Percentiles rank a stretch among this genome's conserved stretches.
Conservation (phyloP, 1,140 invertebrate genomes). For the Parapsyche elsis region DNA sequence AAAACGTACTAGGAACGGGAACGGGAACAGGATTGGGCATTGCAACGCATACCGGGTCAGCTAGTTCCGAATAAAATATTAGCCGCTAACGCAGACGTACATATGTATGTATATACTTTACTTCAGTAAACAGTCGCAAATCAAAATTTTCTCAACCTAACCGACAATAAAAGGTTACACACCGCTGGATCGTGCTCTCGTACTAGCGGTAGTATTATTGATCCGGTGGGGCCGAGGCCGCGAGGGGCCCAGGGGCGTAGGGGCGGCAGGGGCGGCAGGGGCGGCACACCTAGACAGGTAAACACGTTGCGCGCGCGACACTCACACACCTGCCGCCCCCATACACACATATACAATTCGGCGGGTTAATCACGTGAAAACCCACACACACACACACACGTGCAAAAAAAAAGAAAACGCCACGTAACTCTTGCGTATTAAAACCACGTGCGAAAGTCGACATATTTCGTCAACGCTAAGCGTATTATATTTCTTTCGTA, state of each 20-base stretch:
- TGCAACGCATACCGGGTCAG: too few species aligned
- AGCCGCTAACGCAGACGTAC: background rate
- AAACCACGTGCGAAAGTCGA: too few species aligned
- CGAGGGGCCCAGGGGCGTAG: slow-evolving; percentile 10
- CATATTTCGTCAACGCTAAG: too few species aligned
- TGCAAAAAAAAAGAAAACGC: background rate
- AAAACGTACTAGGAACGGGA: too few species aligned
- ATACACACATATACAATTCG: background rate
- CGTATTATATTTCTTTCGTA: too few species aligned
- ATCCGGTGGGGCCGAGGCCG: slow-evolving; percentile 13
- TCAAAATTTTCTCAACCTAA: too few species aligned
- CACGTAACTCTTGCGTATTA: too few species aligned
- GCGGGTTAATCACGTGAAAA: background rate
- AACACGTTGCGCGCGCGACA: slow-evolving; percentile 17
- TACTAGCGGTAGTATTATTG: slow-evolving; percentile 25
- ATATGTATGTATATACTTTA: too few species aligned
- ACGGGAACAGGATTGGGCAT: too few species aligned
- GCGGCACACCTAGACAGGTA: slow-evolving; percentile 23
- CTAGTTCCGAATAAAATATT: too few species aligned
- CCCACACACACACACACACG: background rate
- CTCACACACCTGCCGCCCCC: background rate
- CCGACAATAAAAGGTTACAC: background rate
- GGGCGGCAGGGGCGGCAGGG: background rate
- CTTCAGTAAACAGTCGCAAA: too few species aligned
- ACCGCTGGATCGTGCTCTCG: background rate